phyloP scores from a whole-genome alignment of 2,888 invertebrate genomes.

The Zygothrica quintamaculata region DNA sequence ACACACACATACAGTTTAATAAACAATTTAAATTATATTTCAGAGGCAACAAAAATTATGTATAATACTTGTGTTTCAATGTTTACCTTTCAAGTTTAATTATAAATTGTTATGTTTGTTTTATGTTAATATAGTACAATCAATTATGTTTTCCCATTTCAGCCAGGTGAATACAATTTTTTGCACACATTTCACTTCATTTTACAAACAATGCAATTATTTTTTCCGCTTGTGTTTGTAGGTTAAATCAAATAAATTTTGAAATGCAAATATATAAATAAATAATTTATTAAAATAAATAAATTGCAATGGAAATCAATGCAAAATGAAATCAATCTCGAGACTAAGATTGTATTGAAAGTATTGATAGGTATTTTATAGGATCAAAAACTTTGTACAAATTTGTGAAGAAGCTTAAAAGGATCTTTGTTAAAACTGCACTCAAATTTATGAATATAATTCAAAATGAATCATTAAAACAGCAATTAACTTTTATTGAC shows the following conservation, averaged over 20 bases:
- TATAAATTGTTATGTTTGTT: conserved; percentile 64
- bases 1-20: conserved; percentile 57
- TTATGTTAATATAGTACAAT: conserved; percentile 64
- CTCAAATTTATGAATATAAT: conserved; percentile 48
- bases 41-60: conserved; percentile 7
- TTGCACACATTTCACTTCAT: conserved; percentile 2
- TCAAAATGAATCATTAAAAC: conserved; percentile 62
- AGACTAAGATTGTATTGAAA: too few species aligned
- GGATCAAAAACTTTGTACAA: too few species aligned
- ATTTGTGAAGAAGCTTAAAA: not conserved
- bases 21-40: conserved; percentile 46
- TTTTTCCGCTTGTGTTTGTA: too few species aligned
- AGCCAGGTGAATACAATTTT: not conserved
- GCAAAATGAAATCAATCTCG: too few species aligned
- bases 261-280: not conserved
- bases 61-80: conserved; percentile 46
- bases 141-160: conserved; percentile 45
- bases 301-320: not conserved
- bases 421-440: conserved; percentile 34
- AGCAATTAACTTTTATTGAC: conserved; percentile 66
- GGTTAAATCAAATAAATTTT: too few species aligned
- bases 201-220: conserved; percentile 37
- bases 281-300: too few species aligned
- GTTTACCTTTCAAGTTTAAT: conserved; percentile 57
- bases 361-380: too few species aligned